phyloP scores from a whole-genome alignment of 2,113 vertebrate species.

The Catharus minimus region DNA sequence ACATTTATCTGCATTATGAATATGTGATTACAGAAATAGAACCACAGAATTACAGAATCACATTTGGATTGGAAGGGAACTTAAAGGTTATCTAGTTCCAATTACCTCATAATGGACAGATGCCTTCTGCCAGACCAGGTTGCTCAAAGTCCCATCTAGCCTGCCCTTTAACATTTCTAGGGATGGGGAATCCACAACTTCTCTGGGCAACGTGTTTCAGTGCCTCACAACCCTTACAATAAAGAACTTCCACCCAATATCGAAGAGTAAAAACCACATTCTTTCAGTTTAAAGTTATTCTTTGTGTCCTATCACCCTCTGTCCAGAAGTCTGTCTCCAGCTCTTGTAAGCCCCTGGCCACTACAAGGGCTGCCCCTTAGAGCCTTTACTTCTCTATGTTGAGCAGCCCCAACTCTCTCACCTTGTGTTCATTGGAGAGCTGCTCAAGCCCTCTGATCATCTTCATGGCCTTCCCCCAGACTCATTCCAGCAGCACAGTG shows the following conservation, averaged over 20 bases:
- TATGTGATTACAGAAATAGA: neutral
- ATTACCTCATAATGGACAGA: neutral
- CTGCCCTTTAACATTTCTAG: neutral
- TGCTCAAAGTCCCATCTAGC: neutral
- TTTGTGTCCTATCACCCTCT: neutral
- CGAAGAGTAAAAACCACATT: rapidly evolving
- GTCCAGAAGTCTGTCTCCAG: neutral
- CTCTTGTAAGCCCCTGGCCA: neutral
- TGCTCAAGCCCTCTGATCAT: neutral
- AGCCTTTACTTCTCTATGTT: neutral
- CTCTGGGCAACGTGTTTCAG: neutral
- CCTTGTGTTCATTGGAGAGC: neutral
- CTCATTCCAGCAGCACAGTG: neutral
- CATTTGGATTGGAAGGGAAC: neutral
- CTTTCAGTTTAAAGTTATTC: neutral
- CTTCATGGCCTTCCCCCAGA: neutral
- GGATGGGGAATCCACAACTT: neutral
- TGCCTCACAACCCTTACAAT: neutral
- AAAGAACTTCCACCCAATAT: neutral
- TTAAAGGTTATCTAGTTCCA: neutral
- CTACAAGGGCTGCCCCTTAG: neutral
- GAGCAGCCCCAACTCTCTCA: neutral
- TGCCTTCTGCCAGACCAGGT: neutral
- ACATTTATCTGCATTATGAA: neutral
- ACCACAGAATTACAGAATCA: neutral